A percentile compares a stretch with the other conserved stretches of the same genome.
Conservation (phyloP, 2,113 vertebrate species). For the Scolopax mira region DNA sequence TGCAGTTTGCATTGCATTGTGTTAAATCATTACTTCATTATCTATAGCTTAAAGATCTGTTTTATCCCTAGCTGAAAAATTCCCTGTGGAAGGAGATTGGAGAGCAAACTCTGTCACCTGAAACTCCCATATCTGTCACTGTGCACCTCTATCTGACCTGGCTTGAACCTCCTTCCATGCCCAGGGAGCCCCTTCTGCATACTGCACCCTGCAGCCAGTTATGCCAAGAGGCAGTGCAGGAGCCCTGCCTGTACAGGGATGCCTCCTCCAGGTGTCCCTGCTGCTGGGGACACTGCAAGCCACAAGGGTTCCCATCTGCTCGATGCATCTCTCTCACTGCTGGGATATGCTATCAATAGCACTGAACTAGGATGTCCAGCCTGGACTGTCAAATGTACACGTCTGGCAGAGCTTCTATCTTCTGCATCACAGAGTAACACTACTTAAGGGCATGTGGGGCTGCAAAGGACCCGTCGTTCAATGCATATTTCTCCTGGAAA, state of each 20-base stretch:
- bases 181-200: accelerated
- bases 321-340: not conserved
- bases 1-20: not conserved
- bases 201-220: not conserved
- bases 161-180: not conserved
- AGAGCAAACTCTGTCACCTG: not conserved
- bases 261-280: not conserved
- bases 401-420: not conserved
- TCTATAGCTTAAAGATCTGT: not conserved
- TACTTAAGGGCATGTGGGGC: not conserved
- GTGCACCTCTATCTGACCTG: not conserved
- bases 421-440: not conserved
- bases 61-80: not conserved
- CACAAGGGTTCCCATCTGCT: not conserved
- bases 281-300: not conserved
- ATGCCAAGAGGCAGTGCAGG: not conserved
- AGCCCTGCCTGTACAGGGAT: not conserved
- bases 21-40: not conserved
- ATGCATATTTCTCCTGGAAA: not conserved
- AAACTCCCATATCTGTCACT: not conserved
- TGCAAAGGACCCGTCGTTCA: not conserved
- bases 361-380: not conserved
- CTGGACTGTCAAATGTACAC: accelerated
- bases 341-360: not conserved
- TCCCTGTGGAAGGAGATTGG: not conserved